A percentile compares a stretch with the other conserved stretches of the same genome.
Conservation (phyloP, 2,797 vertebrate genomes). For the Pipistrellus nathusii region DNA sequence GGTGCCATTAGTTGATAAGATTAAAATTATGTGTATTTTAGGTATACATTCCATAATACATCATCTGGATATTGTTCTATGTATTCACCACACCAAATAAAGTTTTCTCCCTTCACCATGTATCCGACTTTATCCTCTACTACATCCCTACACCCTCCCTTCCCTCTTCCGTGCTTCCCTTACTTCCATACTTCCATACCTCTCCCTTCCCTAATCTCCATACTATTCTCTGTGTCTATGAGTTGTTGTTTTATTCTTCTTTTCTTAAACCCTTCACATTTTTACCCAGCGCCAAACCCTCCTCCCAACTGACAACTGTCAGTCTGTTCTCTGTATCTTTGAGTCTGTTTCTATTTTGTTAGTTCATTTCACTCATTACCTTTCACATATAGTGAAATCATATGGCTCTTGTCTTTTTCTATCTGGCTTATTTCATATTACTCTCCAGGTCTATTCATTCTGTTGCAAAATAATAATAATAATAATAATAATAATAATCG, state of each 20-base stretch:
- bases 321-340: not conserved
- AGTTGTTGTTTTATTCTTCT: not conserved
- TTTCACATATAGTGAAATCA: not conserved
- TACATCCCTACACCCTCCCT: not conserved
- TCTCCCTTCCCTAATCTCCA: no score
- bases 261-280: not conserved
- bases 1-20: not conserved
- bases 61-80: not conserved
- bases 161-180: no score
- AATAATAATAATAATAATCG: not conserved
- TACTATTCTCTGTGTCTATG: not conserved
- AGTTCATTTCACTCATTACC: not conserved
- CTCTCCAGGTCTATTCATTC: not conserved
- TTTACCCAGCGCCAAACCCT: not conserved
- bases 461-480: no score
- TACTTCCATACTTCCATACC: no score
- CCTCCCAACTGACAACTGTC: not conserved
- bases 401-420: not conserved
- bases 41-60: not conserved
- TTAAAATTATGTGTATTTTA: not conserved
- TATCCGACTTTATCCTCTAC: not conserved
- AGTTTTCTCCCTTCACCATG: not conserved
- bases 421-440: not conserved
- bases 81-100: not conserved
- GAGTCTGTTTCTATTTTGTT: not conserved